Base-by-base conservation (phyloP, 2,797 vertebrate genomes). In the Chiloscyllium punctatum region DNA sequence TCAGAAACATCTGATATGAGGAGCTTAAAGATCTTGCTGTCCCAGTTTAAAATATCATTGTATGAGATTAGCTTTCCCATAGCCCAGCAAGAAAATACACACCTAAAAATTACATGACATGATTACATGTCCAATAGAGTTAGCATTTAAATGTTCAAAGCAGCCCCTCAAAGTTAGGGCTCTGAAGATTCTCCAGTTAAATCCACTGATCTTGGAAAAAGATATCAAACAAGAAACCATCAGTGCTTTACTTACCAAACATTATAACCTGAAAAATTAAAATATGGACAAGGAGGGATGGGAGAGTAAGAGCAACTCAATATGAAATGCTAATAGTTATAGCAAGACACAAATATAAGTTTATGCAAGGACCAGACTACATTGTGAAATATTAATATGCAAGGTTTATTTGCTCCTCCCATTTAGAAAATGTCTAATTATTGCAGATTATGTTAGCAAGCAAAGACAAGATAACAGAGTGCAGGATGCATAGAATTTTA, bases 241-340 rank as follows among this genome's bases (percentile, higher is more conserved):
- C 94, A 74, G 25, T 95, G 30, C n/a, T 77, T 77, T 95, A 95
- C 94, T 95, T 95, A 95, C 94, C 94, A 51, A 95, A 72, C 11
- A 91, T 33, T 57, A 74, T 48, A n/a, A 77, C 94, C 94, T 95
- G 94, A 51, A 95, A 95, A 77, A 95, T 74, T 15, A 77, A 95
- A 95, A 95, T 11, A 57, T 16, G 15, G 30, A 62, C 11, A 91
- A 91, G 69, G 94, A 53, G 69, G 68, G 71, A 74, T 53, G 13
- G 30, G 77, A 71, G 13, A 94, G 37, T 48, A 74, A 74, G 66
- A 66, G 42, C 25, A 94, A 2, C 48, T 33, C 30, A 48, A 53
- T 69, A 72, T 33, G 48, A 77, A 95, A 95, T 77, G 30, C 48
- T 13, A 23, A 57, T 2, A 30, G 13, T 77, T 95, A 57, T 53